Percentiles rank a stretch among this genome's conserved stretches.
Evolutionary conservation across 2,113 vertebrate species (phyloP).

Genomic region (Cranoglanis bouderius): DNA sequence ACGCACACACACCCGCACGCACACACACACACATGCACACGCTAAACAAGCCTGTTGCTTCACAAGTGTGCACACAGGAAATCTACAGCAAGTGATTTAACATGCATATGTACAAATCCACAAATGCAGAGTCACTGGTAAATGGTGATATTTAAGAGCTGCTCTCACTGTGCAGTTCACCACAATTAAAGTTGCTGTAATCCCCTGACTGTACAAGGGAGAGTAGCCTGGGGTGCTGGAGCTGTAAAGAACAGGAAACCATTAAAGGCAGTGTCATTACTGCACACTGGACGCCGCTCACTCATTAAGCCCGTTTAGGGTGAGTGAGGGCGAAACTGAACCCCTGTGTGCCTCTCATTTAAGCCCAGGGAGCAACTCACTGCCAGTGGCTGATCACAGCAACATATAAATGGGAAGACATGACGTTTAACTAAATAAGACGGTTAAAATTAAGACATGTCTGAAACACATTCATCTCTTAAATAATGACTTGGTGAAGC

Average conservation of each 20-base stretch:
- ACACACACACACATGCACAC: conserved; percentile 25
- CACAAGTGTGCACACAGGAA: conserved; percentile 23
- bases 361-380: conserved; percentile 34
- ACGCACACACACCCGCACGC: conserved; percentile 9
- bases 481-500: background rate
- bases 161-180: conserved; percentile 27
- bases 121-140: conserved; percentile 21
- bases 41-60: conserved; percentile 31
- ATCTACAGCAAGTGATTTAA: conserved; percentile 19
- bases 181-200: conserved; percentile 54
- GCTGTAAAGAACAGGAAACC: conserved; percentile 79
- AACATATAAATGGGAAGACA: background rate
- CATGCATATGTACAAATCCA: conserved; percentile 18
- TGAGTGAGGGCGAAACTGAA: conserved; percentile 59
- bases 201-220: conserved; percentile 61
- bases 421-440: background rate
- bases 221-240: conserved; percentile 60
- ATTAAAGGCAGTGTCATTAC: conserved; percentile 76
- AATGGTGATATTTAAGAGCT: conserved; percentile 11
- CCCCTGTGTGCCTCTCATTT: conserved; percentile 64
- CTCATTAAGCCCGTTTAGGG: conserved; percentile 71
- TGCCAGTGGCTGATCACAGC: conserved; percentile 30
- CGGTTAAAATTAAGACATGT: background rate
- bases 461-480: background rate
- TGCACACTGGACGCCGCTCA: conserved; percentile 67